Evolutionary conservation across 2,113 vertebrate genomes (phyloP), one percentile per base, ranked within the genome.

Genomic region (Theristicus caerulescens): DNA sequence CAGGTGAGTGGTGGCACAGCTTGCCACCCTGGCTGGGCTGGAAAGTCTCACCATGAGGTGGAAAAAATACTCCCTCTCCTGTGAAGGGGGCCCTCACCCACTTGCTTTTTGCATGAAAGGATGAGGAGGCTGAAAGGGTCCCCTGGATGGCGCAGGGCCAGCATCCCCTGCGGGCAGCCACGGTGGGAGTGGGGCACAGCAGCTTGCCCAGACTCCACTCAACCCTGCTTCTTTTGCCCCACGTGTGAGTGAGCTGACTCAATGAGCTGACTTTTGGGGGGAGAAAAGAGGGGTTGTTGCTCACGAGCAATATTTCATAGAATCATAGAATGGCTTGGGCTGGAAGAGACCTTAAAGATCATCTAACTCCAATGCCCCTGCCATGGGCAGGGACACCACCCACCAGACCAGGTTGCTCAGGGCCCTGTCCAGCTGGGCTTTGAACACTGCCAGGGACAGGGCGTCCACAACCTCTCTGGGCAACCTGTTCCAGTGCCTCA

Each of bases 1-100:
- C 11, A 0, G 32, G 32, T 31, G 52, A 46, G 26, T 1, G 0
- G 5, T 46, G 52, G 13, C 66, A 51, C 0, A 0, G 10, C 31
- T 93, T 78, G 40, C 46, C 40, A 40, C 36, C 11, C 16, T 72
- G 55, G 7, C 70, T 74, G 32, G 27, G 24, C 26, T 79, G 26
- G 32, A 42, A 90, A 79, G n/a, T 20, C 52, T 31, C 6, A 0
- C 19, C 7, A 5, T 14, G 58, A 88, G 26, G 16, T 47, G 44
- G 27, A 9, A 76, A 47, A 95, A 92, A 12, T 9, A 19, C 17
- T 44, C 49, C 8, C 10, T 34, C 4, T 72, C 9, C 27, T 27
- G 7, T 16, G 44, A 16, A 44, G 34, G 20, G 9, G 3, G 2
- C 2, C 34, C 42, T 92, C 15, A 74, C 5, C 7, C 42, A 8